Percentiles rank a stretch among this genome's conserved stretches.
Conservation (phyloP, 2,113 vertebrate genomes). For the Nerophis lumbriciformis region DNA sequence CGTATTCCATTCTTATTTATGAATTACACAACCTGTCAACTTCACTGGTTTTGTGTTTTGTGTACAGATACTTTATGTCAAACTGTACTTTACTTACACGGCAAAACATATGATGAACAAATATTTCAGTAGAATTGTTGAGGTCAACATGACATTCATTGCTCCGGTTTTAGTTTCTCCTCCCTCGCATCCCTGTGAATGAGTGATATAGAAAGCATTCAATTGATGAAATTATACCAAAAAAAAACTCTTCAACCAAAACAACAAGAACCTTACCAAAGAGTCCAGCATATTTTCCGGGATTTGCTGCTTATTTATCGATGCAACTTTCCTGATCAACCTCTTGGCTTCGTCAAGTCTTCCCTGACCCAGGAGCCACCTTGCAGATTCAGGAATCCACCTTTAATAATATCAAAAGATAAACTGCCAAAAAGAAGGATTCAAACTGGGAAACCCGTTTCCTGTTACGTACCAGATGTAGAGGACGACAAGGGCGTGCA, state of each 20-base stretch:
- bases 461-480: constrained; percentile 62
- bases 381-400: constrained; percentile 47
- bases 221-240: not conserved
- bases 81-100: constrained; percentile 37
- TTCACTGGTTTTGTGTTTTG: no score
- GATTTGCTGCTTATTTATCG: constrained; percentile 38
- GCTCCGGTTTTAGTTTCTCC: constrained; percentile 21
- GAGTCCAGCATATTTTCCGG: constrained; percentile 27
- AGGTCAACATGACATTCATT: constrained; percentile 42
- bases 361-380: constrained; percentile 38
- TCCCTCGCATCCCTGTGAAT: constrained; percentile 17
- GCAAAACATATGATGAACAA: constrained; percentile 40
- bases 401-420: constrained; percentile 7
- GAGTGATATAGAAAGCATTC: not conserved
- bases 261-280: not conserved
- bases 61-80: no score
- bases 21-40: no score
- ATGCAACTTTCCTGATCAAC: constrained; percentile 34
- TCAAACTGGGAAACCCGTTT: no score
- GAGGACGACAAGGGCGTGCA: constrained; percentile 49
- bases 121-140: constrained; percentile 47
- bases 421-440: not conserved
- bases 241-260: no score
- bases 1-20: no score
- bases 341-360: constrained; percentile 19